Conservation (phyloP, 2,113 vertebrate genomes). For the Aramus guarauna region DNA sequence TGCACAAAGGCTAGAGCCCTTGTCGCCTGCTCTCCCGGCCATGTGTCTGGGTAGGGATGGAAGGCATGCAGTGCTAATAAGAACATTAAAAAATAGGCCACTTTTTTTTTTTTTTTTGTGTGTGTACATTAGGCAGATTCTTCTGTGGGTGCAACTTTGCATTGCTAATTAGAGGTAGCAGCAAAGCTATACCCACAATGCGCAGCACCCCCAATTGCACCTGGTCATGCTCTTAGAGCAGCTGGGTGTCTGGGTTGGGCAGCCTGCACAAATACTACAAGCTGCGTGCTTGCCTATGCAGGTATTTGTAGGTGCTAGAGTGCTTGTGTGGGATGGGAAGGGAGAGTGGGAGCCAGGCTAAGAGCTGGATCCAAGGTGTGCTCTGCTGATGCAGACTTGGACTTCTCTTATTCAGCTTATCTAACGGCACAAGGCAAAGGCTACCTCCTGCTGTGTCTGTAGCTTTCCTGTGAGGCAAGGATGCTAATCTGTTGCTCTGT, state of each 20-base stretch:
- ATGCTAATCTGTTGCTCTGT: background rate
- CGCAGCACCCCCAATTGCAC: background rate
- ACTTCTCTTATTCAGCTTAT: background rate
- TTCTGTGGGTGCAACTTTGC: background rate
- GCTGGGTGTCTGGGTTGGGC: background rate
- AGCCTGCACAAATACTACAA: background rate
- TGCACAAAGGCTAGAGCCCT: background rate
- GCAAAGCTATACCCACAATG: background rate
- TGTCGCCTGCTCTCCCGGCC: background rate
- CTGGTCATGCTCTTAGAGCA: background rate
- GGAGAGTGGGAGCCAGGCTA: background rate
- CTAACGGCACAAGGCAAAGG: background rate
- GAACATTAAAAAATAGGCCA: background rate
- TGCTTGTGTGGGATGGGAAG: background rate
- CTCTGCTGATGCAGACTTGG: background rate
- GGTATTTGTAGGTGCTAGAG: background rate
- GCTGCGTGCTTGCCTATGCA: background rate
- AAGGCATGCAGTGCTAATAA: background rate
- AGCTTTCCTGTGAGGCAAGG: background rate
- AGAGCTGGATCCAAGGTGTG: background rate
- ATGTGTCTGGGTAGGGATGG: background rate
- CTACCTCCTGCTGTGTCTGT: background rate
- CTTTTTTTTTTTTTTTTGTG: background rate
- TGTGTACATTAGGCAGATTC: background rate
- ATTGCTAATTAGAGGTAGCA: conserved; percentile 20